These are phyloP conservation scores for Eueremaeus valkanovi DNA, from an alignment of 2,888 invertebrate species.

Conservation along the genomic window DNA sequence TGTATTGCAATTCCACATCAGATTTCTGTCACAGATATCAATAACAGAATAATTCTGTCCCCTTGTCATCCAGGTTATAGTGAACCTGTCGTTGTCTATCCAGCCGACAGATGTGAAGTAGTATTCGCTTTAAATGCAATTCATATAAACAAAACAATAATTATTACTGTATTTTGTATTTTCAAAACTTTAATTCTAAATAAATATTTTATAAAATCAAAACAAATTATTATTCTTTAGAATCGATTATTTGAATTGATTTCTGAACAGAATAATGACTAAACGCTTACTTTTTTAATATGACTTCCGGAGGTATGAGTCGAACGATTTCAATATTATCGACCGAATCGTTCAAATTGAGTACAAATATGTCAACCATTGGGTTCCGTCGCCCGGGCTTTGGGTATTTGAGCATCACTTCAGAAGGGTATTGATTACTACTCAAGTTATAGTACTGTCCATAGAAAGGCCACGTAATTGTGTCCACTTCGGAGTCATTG, in stretches of 20 bases:
- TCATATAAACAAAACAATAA: no score
- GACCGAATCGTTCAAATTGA: slow-evolving; percentile 43
- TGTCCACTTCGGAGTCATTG: slow-evolving; percentile 52
- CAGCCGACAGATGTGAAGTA: slow-evolving; percentile 88
- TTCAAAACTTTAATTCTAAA: neutral
- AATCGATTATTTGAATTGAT: neutral
- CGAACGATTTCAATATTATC: slow-evolving; percentile 18
- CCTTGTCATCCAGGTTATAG: slow-evolving; percentile 57
- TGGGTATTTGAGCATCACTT: slow-evolving; percentile 35
- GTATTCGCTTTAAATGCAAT: slow-evolving; percentile 61
- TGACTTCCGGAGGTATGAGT: neutral
- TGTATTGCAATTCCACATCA: slow-evolving; percentile 45
- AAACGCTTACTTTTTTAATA: slow-evolving; percentile 19
- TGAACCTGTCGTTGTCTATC: slow-evolving; percentile 79
- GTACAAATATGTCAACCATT: slow-evolving; percentile 46
- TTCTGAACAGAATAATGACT: neutral
- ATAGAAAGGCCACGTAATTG: slow-evolving; percentile 43
- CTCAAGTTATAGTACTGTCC: slow-evolving; percentile 43
- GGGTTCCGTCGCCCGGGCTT: slow-evolving; percentile 46
- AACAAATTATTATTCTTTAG: no score
- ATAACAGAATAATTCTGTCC: slow-evolving; percentile 46
- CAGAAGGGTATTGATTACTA: slow-evolving; percentile 37
- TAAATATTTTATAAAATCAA: no score
- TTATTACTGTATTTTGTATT: no score
- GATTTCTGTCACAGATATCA: slow-evolving; percentile 43